Percentiles rank a stretch among this genome's conserved stretches.
These are phyloP conservation scores for Andrena camellia DNA, from an alignment of 2,888 invertebrate species.

Conservation along the genomic window DNA sequence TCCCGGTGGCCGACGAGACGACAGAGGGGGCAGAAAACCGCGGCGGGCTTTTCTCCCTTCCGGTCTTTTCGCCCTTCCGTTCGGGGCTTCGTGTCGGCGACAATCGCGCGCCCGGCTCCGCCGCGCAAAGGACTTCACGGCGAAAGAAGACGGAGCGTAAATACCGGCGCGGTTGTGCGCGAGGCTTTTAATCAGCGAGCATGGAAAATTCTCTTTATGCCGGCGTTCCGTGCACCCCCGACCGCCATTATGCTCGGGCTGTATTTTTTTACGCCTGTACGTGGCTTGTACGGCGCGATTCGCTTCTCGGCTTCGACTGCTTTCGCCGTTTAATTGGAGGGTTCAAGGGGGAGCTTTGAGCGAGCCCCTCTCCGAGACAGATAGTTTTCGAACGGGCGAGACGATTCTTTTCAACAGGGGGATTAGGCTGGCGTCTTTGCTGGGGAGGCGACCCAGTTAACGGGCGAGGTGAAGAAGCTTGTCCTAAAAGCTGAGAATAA, in stretches of 20 bases:
- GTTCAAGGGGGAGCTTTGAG: background rate
- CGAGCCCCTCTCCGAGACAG: background rate
- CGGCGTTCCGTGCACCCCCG: slow-evolving; percentile 20
- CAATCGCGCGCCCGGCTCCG: slow-evolving; percentile 26
- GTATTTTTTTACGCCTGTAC: slow-evolving; percentile 29
- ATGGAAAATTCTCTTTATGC: slow-evolving; percentile 62
- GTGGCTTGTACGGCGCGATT: slow-evolving; percentile 9
- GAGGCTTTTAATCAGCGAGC: slow-evolving; percentile 78
- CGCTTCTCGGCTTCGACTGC: slow-evolving; percentile 9
- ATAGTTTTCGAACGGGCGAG: background rate
- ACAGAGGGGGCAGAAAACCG: slow-evolving; percentile 13
- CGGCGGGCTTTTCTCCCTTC: slow-evolving; percentile 32
- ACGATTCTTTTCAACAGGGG: too few species aligned
- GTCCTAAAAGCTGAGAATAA: background rate
- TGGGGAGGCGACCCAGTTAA: too few species aligned
- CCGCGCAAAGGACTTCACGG: background rate
- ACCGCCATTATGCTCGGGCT: slow-evolving; percentile 36
- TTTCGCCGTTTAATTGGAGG: background rate
- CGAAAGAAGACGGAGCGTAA: slow-evolving; percentile 43
- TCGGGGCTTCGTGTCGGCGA: slow-evolving; percentile 28
- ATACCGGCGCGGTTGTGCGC: slow-evolving; percentile 44
- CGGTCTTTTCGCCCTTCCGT: slow-evolving; percentile 32
- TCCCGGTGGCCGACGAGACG: slow-evolving; percentile 10
- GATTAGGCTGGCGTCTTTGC: too few species aligned
- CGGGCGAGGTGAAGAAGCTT: too few species aligned